Conservation (phyloP, 1,140 invertebrate genomes). For the Bemisia tabaci region DNA sequence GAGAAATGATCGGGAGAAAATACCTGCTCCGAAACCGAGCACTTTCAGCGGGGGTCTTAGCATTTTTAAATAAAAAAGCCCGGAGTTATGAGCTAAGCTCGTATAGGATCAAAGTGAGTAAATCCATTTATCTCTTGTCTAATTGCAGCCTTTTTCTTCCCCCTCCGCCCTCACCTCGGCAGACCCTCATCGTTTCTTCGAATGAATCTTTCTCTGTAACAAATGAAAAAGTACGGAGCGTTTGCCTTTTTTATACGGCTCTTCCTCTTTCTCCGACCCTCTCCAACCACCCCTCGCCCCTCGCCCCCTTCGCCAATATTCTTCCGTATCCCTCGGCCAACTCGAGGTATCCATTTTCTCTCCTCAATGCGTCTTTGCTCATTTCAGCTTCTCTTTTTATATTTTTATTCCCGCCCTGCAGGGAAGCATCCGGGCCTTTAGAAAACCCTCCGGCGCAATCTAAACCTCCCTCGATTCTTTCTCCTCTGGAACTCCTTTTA, state of each 20-base stretch:
- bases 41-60: no score
- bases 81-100: not conserved
- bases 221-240: not conserved
- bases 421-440: no score
- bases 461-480: no score
- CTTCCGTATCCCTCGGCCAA: no score
- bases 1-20: no score
- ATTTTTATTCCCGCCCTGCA: no score
- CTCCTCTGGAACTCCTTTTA: no score
- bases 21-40: no score
- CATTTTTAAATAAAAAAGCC: no score
- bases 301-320: not conserved
- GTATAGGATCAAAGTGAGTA: not conserved
- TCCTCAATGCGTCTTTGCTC: not conserved
- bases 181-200: not conserved
- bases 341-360: no score
- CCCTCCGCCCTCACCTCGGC: not conserved
- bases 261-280: no score
- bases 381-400: no score
- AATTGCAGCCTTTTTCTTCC: not conserved
- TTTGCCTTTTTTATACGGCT: not conserved
- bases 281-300: not conserved
- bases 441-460: not conserved
- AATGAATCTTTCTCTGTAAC: not conserved
- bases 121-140: not conserved